These are phyloP conservation scores for Todus mexicanus DNA, from an alignment of 2,797 vertebrate genomes.

Conservation along the genomic window DNA sequence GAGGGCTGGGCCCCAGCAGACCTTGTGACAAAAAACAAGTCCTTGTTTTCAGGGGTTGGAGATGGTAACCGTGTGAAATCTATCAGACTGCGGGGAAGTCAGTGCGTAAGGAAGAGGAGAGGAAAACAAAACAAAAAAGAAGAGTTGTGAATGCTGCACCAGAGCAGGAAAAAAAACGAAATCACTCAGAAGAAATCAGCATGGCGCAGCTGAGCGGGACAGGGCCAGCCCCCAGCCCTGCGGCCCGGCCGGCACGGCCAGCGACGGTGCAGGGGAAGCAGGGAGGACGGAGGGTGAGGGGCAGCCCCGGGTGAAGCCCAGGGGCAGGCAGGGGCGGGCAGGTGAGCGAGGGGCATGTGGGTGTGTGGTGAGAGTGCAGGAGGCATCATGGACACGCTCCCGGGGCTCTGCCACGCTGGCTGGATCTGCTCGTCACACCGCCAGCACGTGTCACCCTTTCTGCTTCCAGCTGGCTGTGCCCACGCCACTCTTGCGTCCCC, in stretches of 20 bases:
- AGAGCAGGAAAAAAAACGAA: conserved; percentile 40
- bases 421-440: not conserved
- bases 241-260: not conserved
- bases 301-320: not conserved
- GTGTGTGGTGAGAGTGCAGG: accelerated
- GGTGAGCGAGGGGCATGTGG: not conserved
- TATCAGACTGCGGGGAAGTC: conserved; percentile 86
- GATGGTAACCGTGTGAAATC: conserved; percentile 98
- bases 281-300: not conserved
- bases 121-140: conserved; percentile 72
- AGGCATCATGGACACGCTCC: not conserved
- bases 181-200: conserved; percentile 51
- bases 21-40: conserved; percentile 99
- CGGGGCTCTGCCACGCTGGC: not conserved
- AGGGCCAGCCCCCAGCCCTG: not conserved
- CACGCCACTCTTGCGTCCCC: accelerated
- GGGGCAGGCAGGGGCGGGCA: not conserved
- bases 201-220: not conserved
- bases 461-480: not conserved
- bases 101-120: conserved; percentile 72
- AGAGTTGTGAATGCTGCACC: conserved; percentile 71
- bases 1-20: conserved; percentile 94
- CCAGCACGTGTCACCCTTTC: not conserved
- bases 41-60: conserved; percentile 99
- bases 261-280: not conserved